A percentile compares a stretch with the other conserved stretches of the same genome.
phyloP scores from a whole-genome alignment of 2,888 invertebrate species.

The Elysia crispata region DNA sequence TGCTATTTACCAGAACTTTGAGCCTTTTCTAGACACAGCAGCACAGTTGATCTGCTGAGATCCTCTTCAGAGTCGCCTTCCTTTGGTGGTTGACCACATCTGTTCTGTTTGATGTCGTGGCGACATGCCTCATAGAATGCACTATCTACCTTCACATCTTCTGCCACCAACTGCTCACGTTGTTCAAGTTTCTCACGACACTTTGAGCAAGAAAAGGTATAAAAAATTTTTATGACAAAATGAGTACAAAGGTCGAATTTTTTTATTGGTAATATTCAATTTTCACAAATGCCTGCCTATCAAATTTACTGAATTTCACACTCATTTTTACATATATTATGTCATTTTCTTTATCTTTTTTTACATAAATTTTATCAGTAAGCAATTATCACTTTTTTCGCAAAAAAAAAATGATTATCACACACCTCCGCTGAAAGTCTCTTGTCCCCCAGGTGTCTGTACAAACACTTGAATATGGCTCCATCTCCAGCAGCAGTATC shows the following conservation, averaged over 20 bases:
- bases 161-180: conserved; percentile 91
- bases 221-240: too few species aligned
- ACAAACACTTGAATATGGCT: conserved; percentile 91
- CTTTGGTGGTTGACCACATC: conserved; percentile 81
- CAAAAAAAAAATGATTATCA: too few species aligned
- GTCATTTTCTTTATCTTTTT: too few species aligned
- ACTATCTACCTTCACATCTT: conserved; percentile 93
- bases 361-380: too few species aligned
- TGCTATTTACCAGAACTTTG: conserved; percentile 74
- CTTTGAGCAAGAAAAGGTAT: conserved; percentile 60
- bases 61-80: conserved; percentile 75
- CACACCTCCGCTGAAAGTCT: conserved; percentile 80
- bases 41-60: conserved; percentile 91
- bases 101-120: conserved; percentile 90
- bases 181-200: conserved; percentile 91
- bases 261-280: too few species aligned
- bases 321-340: too few species aligned
- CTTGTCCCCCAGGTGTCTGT: conserved; percentile 87
- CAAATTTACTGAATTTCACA: too few species aligned
- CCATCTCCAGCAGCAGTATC: conserved; percentile 88
- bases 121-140: conserved; percentile 92
- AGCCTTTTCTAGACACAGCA: conserved; percentile 90
- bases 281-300: too few species aligned
- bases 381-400: too few species aligned
- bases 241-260: too few species aligned